Conservation (phyloP, 2,797 vertebrate species). For the Euphonia xanthogaster region DNA sequence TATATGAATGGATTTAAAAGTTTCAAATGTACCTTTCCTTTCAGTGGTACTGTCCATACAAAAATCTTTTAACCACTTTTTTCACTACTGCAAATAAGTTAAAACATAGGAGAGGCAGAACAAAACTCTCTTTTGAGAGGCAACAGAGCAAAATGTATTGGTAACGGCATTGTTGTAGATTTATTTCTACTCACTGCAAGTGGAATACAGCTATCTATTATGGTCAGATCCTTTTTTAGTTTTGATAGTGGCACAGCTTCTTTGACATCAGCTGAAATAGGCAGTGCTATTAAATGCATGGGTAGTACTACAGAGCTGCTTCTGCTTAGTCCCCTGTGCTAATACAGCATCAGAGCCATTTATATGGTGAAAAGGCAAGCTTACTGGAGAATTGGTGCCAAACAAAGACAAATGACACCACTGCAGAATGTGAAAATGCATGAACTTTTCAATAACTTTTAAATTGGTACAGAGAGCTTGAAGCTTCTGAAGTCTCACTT, state of each 20-base stretch:
- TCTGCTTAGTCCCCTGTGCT: not conserved
- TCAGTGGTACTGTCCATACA: not conserved
- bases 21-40: not conserved
- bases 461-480: not conserved
- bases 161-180: not conserved
- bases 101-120: not conserved
- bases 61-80: not conserved
- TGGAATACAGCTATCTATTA: not conserved
- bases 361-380: not conserved
- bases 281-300: slow-evolving; percentile 1
- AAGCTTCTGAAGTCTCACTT: not conserved
- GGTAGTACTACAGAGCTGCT: not conserved
- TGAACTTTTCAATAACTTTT: slow-evolving; percentile 5
- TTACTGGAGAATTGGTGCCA: not conserved
- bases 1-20: not conserved
- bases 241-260: not conserved
- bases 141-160: not conserved
- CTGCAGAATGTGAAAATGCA: slow-evolving; percentile 8
- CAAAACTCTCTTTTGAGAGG: not conserved
- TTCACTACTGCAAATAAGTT: not conserved
- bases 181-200: not conserved
- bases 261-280: slow-evolving; percentile 3
- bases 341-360: slow-evolving; percentile 5
- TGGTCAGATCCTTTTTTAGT: not conserved
- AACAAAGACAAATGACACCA: slow-evolving; percentile 23